A percentile compares a stretch with the other conserved stretches of the same genome.
Conservation (phyloP, 2,888 invertebrate genomes). For the Craniophora ligustri region DNA sequence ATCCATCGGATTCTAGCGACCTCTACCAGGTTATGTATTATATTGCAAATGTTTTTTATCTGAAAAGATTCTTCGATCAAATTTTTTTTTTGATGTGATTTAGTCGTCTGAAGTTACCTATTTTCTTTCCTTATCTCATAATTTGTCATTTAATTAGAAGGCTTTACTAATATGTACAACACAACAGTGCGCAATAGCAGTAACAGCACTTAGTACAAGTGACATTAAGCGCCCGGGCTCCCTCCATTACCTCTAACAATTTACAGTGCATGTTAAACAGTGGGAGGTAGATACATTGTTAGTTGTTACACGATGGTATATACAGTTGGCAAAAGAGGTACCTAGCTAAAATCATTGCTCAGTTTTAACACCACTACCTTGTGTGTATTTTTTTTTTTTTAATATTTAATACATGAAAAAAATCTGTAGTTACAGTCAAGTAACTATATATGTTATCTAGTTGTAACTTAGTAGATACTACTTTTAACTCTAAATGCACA, state of each 20-base stretch:
- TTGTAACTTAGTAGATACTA: background rate
- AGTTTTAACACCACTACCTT: too few species aligned
- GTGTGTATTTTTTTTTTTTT: too few species aligned
- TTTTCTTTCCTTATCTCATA: background rate
- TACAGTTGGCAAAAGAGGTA: background rate
- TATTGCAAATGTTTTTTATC: too few species aligned
- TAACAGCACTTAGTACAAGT: constrained; percentile 37
- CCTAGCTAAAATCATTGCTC: too few species aligned
- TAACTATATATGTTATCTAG: too few species aligned
- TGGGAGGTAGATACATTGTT: constrained; percentile 10
- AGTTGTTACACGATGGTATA: background rate
- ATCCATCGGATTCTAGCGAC: too few species aligned
- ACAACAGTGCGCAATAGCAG: constrained; percentile 9
- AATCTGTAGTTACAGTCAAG: too few species aligned
- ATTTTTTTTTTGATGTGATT: background rate
- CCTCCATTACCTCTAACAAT: constrained; percentile 47
- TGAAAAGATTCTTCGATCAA: too few species aligned
- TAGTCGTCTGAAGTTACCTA: background rate
- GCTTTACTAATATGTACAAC: background rate
- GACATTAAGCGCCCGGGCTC: constrained; percentile 34
- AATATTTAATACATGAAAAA: too few species aligned
- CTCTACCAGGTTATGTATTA: too few species aligned
- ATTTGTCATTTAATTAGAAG: background rate
- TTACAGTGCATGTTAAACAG: constrained; percentile 48
- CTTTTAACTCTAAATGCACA: too few species aligned